These are phyloP conservation scores for Perizoma flavofasciatum DNA, from an alignment of 2,888 invertebrate genomes.

Conservation along the genomic window DNA sequence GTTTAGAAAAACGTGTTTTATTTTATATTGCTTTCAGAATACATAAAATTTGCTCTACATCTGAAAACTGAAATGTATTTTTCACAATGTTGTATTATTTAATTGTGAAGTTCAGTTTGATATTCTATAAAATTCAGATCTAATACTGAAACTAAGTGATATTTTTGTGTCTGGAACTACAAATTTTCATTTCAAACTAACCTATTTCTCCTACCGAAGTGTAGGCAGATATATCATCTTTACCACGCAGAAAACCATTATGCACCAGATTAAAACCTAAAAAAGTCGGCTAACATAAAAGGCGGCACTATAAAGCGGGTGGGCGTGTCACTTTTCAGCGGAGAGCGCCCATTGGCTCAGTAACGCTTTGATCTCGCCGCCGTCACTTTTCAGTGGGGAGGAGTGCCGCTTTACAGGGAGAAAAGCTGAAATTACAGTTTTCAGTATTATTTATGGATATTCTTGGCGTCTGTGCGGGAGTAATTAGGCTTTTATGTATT, in stretches of 20 bases:
- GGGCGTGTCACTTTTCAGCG: constrained; percentile 80
- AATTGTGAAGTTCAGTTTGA: too few species aligned
- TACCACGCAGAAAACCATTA: constrained; percentile 4
- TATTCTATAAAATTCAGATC: too few species aligned
- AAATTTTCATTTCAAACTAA: too few species aligned
- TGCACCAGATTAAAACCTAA: constrained; percentile 21
- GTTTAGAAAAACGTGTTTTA: too few species aligned
- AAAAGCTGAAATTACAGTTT: constrained; percentile 45
- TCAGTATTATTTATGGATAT: constrained; percentile 49
- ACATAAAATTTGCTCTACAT: too few species aligned
- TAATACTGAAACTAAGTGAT: too few species aligned
- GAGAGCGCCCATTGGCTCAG: constrained; percentile 60
- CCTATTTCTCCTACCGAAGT: too few species aligned
- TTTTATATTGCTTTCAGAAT: too few species aligned
- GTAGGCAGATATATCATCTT: too few species aligned
- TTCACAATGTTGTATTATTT: too few species aligned
- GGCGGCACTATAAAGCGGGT: constrained; percentile 76
- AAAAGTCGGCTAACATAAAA: constrained; percentile 52
- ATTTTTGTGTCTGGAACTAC: too few species aligned
- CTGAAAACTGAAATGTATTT: too few species aligned
- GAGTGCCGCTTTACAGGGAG: constrained; percentile 70
- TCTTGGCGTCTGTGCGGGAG: constrained; percentile 33
- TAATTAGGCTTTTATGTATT: constrained; percentile 30
- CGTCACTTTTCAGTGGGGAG: constrained; percentile 69
- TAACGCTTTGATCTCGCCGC: constrained; percentile 55